Conservation (phyloP, 30 jellyfish, hydroid and myxozoan genomes). For the Pseudorhiza aurosa region DNA sequence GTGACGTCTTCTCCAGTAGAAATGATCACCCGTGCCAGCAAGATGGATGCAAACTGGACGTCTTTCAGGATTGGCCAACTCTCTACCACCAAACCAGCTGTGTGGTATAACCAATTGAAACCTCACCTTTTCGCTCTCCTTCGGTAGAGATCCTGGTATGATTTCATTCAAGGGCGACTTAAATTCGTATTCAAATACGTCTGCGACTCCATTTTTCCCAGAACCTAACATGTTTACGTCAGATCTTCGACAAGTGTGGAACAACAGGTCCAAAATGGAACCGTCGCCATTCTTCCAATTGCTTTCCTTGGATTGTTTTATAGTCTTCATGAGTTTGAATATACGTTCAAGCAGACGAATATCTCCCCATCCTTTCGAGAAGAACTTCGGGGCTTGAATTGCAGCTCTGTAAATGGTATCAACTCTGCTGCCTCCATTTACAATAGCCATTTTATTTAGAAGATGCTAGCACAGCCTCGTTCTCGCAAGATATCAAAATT, state of each 20-base stretch:
- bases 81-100: slow-evolving; percentile 25
- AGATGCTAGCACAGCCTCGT: slow-evolving; percentile 8
- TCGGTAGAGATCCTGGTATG: slow-evolving; percentile 85
- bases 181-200: slow-evolving; percentile 77
- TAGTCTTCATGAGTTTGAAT: slow-evolving; percentile 36
- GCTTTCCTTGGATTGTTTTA: not conserved
- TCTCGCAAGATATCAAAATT: slow-evolving; percentile 1
- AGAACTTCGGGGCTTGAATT: slow-evolving; percentile 75
- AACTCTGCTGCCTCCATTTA: slow-evolving; percentile 50
- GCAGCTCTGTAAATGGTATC: slow-evolving; percentile 70
- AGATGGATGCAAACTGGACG: slow-evolving; percentile 78
- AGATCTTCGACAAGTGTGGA: slow-evolving; percentile 45
- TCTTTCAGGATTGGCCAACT: not conserved
- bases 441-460: slow-evolving; percentile 40
- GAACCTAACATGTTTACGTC: slow-evolving; percentile 52
- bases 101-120: slow-evolving; percentile 84
- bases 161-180: slow-evolving; percentile 76
- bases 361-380: slow-evolving; percentile 92
- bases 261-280: slow-evolving; percentile 29
- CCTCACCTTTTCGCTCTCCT: slow-evolving; percentile 79
- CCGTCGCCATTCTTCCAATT: slow-evolving; percentile 34
- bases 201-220: slow-evolving; percentile 53
- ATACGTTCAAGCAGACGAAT: slow-evolving; percentile 51
- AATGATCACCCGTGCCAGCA: slow-evolving; percentile 98
- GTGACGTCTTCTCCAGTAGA: slow-evolving; percentile 87